Conservation (phyloP, 2,113 vertebrate genomes). For the Phrynosoma platyrhinos region DNA sequence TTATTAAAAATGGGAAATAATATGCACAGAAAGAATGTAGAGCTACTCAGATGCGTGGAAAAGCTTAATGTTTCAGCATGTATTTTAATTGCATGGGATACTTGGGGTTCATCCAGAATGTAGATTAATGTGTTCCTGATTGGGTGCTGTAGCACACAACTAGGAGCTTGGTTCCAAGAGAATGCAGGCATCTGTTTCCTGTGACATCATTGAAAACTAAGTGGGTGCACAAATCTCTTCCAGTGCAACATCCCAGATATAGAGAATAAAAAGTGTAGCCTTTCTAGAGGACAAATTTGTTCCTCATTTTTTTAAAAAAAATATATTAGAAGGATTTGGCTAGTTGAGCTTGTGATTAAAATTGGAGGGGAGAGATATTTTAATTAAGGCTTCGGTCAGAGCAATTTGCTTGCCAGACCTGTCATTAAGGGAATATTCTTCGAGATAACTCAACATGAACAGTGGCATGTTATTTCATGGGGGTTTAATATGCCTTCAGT, state of each 20-base stretch:
- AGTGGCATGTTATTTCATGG: not conserved
- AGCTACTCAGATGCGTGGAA: conserved; percentile 27
- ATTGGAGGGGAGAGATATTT: conserved; percentile 34
- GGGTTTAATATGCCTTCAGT: not conserved
- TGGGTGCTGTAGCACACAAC: not conserved
- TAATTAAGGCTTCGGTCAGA: conserved; percentile 22
- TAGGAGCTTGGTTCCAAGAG: not conserved
- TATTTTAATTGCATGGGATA: conserved; percentile 15
- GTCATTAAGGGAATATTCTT: not conserved
- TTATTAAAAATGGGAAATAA: conserved; percentile 21
- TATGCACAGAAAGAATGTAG: not conserved
- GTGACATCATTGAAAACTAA: not conserved
- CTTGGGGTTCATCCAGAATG: not conserved
- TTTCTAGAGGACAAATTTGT: not conserved
- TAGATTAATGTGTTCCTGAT: not conserved
- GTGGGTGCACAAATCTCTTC: not conserved
- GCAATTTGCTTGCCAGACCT: not conserved
- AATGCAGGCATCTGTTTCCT: not conserved
- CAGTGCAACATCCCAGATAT: not conserved
- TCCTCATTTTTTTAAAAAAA: conserved; percentile 18
- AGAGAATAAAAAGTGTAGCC: not conserved
- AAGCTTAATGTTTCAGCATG: conserved; percentile 46
- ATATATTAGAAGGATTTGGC: not conserved
- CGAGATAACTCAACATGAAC: not conserved
- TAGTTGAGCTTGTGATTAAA: not conserved